Percentiles rank a stretch among this genome's conserved stretches.
These are phyloP conservation scores for Meloidogyne chitwoodi DNA, from an alignment of 1,140 invertebrate genomes.

Conservation along the genomic window DNA sequence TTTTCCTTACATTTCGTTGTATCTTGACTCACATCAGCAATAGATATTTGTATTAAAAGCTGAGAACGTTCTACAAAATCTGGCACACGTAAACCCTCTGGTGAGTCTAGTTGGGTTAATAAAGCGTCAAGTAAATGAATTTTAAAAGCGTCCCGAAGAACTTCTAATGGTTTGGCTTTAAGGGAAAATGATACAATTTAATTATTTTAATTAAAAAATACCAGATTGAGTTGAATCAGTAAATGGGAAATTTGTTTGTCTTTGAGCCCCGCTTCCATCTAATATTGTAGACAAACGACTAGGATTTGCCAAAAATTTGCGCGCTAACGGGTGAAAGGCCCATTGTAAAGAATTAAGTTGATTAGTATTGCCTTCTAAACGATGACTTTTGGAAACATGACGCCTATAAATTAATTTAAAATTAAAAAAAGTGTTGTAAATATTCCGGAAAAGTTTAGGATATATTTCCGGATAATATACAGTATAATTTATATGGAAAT, in stretches of 20 bases:
- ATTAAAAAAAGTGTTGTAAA: too few relatives aligned
- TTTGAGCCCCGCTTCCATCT: slow-evolving; percentile 23
- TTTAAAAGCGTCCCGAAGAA: slow-evolving; percentile 52
- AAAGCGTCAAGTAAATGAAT: slow-evolving; percentile 50
- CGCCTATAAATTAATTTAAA: not conserved
- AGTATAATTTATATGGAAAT: too few relatives aligned
- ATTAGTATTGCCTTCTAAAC: slow-evolving; percentile 14
- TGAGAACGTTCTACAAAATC: slow-evolving; percentile 58
- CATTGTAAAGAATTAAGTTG: slow-evolving; percentile 38
- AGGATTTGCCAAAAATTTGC: slow-evolving; percentile 42
- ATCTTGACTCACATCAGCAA: slow-evolving; percentile 20
- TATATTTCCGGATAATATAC: not conserved
- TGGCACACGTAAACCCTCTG: slow-evolving; percentile 28
- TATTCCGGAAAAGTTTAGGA: not conserved
- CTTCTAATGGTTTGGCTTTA: slow-evolving; percentile 48
- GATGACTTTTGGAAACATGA: slow-evolving; percentile 20
- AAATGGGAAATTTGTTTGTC: slow-evolving; percentile 34
- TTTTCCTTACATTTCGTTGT: slow-evolving; percentile 18
- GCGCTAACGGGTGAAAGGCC: slow-evolving; percentile 52
- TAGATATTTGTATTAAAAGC: slow-evolving; percentile 48
- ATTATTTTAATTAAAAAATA: not conserved
- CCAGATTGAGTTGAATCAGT: not conserved
- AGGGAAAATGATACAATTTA: slow-evolving; percentile 21
- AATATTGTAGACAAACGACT: slow-evolving; percentile 11
- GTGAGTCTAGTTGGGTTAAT: slow-evolving; percentile 32